A percentile compares a stretch with the other conserved stretches of the same genome.
These are phyloP conservation scores for Trypoxylus dichotomus DNA, from an alignment of 1,140 invertebrate genomes.

Conservation along the genomic window DNA sequence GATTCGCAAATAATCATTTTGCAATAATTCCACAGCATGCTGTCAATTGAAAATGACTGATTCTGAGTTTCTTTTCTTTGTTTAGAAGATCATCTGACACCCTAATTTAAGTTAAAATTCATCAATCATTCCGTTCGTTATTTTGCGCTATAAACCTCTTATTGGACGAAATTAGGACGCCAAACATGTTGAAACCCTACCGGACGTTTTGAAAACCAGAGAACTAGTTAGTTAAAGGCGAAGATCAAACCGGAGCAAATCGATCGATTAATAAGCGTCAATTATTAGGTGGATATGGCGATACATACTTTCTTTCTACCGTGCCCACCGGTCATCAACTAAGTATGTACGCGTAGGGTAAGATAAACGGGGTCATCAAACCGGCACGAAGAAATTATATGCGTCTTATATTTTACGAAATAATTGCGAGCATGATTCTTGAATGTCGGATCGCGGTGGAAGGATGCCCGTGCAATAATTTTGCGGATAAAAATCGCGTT, in stretches of 20 bases:
- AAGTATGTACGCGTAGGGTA: background rate
- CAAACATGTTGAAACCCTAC: background rate
- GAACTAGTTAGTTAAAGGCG: background rate
- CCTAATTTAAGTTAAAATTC: no score
- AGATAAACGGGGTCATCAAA: background rate
- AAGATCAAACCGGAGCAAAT: background rate
- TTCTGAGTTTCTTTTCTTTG: no score
- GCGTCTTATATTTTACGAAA: background rate
- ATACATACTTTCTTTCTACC: background rate
- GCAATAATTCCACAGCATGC: no score
- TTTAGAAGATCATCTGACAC: no score
- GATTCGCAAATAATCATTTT: no score
- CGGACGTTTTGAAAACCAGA: background rate
- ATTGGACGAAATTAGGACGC: background rate
- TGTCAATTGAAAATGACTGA: no score
- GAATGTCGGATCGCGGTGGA: no score
- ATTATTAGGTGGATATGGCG: background rate
- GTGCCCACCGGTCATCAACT: background rate
- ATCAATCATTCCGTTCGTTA: no score
- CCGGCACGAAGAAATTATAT: background rate
- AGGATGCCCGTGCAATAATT: no score
- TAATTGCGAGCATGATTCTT: constrained; percentile 6
- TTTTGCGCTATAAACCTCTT: no score
- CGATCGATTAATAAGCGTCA: background rate
- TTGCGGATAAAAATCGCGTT: no score